These are phyloP conservation scores for Cecidostiba fungosa DNA, from an alignment of 2,888 invertebrate genomes.

Conservation along the genomic window DNA sequence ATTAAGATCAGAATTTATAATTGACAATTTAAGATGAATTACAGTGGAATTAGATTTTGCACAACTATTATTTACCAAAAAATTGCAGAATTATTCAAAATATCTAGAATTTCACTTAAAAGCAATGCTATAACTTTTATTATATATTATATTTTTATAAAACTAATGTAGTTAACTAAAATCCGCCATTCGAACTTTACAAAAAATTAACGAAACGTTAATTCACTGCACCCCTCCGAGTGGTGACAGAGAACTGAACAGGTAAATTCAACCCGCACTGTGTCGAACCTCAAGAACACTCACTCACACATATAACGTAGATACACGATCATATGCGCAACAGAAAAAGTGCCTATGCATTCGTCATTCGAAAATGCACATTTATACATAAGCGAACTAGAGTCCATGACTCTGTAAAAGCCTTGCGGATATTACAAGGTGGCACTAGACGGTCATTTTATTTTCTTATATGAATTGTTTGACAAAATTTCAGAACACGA, in stretches of 20 bases:
- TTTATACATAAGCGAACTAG: not conserved
- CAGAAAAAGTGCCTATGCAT: not conserved
- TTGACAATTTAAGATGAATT: not conserved
- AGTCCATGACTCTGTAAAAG: constrained; percentile 2
- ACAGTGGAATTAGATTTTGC: not conserved
- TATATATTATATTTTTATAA: too few species aligned
- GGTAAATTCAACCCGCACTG: not conserved
- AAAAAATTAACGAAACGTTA: not conserved
- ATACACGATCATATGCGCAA: not conserved
- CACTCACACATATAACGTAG: not conserved
- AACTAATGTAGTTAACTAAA: too few species aligned
- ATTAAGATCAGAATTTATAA: too few species aligned
- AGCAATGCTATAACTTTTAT: not conserved
- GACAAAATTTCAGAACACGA: not conserved
- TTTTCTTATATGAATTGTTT: not conserved
- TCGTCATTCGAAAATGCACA: not conserved
- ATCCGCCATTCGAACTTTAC: too few species aligned
- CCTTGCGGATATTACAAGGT: not conserved
- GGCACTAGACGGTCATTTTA: not conserved
- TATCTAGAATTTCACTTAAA: not conserved
- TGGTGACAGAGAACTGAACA: not conserved
- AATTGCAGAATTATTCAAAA: not conserved
- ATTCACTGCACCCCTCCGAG: not conserved
- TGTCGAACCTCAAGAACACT: not conserved
- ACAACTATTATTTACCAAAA: not conserved